Evolutionary conservation across 2,113 vertebrate species (phyloP).

Genomic region (Nesogale talazaci): DNA sequence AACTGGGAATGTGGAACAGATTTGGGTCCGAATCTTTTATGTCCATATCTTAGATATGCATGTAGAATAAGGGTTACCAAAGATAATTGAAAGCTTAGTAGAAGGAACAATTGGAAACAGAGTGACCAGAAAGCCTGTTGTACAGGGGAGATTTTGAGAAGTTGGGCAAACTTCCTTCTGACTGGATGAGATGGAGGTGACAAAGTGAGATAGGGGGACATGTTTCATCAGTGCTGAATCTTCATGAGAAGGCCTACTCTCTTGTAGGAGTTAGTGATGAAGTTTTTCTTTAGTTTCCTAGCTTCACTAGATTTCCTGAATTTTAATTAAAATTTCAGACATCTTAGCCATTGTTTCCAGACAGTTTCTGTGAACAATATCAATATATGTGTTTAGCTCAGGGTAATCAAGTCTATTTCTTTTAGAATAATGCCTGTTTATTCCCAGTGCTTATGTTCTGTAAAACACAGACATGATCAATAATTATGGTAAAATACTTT

Average conservation of each 20-base stretch:
- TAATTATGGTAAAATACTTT: slow-evolving; percentile 65
- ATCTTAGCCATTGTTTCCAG: slow-evolving; percentile 45
- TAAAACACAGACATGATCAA: slow-evolving; percentile 62
- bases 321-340: slow-evolving; percentile 56
- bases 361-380: slow-evolving; percentile 43
- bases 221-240: background rate
- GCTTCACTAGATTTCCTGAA: slow-evolving; percentile 10
- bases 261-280: background rate
- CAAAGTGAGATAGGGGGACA: background rate
- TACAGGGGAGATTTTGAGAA: background rate
- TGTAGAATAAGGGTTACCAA: background rate
- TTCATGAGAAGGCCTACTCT: background rate
- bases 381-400: slow-evolving; percentile 46
- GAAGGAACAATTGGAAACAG: background rate
- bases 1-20: too few species aligned
- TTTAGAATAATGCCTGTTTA: slow-evolving; percentile 52
- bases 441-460: slow-evolving; percentile 29
- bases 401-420: slow-evolving; percentile 55
- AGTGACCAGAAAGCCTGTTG: background rate
- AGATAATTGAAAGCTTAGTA: background rate
- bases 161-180: background rate
- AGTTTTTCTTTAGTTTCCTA: slow-evolving; percentile 31
- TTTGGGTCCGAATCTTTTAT: background rate
- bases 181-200: background rate
- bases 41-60: background rate